phyloP scores from a whole-genome alignment of 1,140 invertebrate genomes.

The Hestina assimilis region DNA sequence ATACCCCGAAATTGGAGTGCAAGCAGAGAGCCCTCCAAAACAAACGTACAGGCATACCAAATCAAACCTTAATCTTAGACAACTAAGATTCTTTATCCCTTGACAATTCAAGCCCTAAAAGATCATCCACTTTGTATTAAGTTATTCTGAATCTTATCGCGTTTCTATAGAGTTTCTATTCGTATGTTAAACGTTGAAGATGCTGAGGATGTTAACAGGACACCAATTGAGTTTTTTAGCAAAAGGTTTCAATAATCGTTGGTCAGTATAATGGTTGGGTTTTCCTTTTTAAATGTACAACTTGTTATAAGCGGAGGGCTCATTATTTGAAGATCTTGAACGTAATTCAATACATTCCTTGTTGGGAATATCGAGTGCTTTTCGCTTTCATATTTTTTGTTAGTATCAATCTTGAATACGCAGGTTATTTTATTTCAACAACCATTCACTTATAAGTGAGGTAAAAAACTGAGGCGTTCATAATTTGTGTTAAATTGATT shows the following conservation, averaged over 20 bases:
- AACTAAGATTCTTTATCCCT: slow-evolving; percentile 24
- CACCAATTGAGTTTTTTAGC: slow-evolving; percentile 26
- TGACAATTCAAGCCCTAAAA: slow-evolving; percentile 19
- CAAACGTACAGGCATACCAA: slow-evolving; percentile 35
- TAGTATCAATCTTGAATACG: slow-evolving; percentile 22
- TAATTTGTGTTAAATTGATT: neutral
- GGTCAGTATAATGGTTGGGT: slow-evolving; percentile 31
- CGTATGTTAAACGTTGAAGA: slow-evolving; percentile 17
- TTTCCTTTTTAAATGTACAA: slow-evolving; percentile 33
- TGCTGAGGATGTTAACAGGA: slow-evolving; percentile 24
- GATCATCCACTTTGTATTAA: slow-evolving; percentile 3
- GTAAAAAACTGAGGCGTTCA: neutral
- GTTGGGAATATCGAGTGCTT: slow-evolving; percentile 18
- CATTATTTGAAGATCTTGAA: slow-evolving; percentile 26
- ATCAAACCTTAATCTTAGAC: slow-evolving; percentile 29
- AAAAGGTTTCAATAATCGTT: slow-evolving; percentile 34
- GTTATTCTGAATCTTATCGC: slow-evolving; percentile 12
- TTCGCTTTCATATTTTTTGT: slow-evolving; percentile 23
- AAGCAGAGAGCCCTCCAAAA: slow-evolving; percentile 37
- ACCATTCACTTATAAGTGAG: slow-evolving; percentile 2
- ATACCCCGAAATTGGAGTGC: slow-evolving; percentile 49
- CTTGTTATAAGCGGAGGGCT: slow-evolving; percentile 30
- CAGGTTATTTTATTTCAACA: slow-evolving; percentile 17
- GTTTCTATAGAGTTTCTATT: slow-evolving; percentile 14
- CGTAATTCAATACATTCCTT: slow-evolving; percentile 30